Base-by-base conservation (phyloP, 2,888 invertebrate species). In the Drosophila rubida region DNA sequence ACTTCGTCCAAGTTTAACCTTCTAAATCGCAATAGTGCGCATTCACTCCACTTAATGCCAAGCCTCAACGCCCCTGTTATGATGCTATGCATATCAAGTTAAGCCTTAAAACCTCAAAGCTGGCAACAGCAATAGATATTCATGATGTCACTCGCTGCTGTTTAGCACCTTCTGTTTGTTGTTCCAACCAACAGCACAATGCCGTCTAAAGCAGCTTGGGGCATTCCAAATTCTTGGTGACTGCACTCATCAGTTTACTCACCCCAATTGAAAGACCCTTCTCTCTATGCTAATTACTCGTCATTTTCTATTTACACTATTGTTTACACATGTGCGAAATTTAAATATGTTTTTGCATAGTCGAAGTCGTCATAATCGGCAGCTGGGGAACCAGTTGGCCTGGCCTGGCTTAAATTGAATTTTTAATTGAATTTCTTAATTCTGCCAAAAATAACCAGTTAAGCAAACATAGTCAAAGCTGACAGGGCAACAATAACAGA, bases 41-140 rank as follows among this genome's bases (percentile, higher is more conserved):
- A 57, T 75, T 69, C 85, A 82, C 77, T 82, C 88, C 80, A 82
- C 69, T 82, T 82, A 88, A 71, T 73, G 82, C 80, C 51, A 69
- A 77, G 81, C 77, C 71, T 57, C 27, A 61, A 70, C 87, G 88
- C 88, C 82, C 88, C 54, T 54, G 45, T 46, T 61, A 61, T 45
- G 53, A 79, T 87, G 82, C 79, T 88, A 76, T 79, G 88, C 88
- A 82, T 82, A 82, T 82, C 82, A 88, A 86, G 87, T 82, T 82
- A 70, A 69, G 65, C 48, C 69, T 72, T 55, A 71, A 71, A 57
- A 78, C 49, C 63, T 62, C 54, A 71, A 51, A 49, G 37, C 59
- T 81, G 83, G 75, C 42, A 53, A 22, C 30, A 53, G 60, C 48
- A 45, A 49, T 19, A 49, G 37, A 44, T 46, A 69, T 65, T 64